Conservation (phyloP, 2,888 invertebrate species). For the Melitaea athalia region DNA sequence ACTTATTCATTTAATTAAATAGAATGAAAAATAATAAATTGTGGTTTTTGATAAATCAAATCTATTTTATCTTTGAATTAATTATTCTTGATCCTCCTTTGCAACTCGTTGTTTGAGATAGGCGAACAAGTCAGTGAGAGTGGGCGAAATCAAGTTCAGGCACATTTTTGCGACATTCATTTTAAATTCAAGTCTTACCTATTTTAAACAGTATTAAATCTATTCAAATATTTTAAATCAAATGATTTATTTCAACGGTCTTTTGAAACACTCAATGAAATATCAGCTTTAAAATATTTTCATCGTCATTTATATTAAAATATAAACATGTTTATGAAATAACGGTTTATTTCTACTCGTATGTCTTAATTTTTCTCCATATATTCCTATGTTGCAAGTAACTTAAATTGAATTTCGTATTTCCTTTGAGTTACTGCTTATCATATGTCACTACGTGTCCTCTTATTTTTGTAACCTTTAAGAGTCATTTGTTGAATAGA, state of each 20-base stretch:
- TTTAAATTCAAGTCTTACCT: constrained; percentile 3
- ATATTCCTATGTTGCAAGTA: too few species aligned
- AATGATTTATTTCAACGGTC: neutral
- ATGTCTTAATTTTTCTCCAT: too few species aligned
- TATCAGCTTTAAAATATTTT: neutral
- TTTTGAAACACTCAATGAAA: neutral
- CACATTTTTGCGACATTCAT: constrained; percentile 18
- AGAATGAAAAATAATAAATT: neutral
- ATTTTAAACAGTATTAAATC: neutral
- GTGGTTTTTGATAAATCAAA: neutral
- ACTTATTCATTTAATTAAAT: too few species aligned
- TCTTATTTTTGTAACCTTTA: too few species aligned
- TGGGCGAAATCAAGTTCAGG: constrained; percentile 21
- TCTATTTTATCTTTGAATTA: constrained; percentile 1
- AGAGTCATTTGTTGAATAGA: too few species aligned
- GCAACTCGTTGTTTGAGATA: constrained; percentile 5
- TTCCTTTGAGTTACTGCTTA: too few species aligned
- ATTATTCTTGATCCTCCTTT: neutral
- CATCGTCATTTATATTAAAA: neutral
- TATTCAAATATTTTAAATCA: neutral
- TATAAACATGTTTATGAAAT: neutral
- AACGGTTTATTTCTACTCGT: too few species aligned
- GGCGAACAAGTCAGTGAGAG: constrained; percentile 10
- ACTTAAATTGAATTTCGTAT: too few species aligned
- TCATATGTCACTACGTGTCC: too few species aligned